phyloP scores from a whole-genome alignment of 1,140 invertebrate species.

The Drosophila parabipectinata region DNA sequence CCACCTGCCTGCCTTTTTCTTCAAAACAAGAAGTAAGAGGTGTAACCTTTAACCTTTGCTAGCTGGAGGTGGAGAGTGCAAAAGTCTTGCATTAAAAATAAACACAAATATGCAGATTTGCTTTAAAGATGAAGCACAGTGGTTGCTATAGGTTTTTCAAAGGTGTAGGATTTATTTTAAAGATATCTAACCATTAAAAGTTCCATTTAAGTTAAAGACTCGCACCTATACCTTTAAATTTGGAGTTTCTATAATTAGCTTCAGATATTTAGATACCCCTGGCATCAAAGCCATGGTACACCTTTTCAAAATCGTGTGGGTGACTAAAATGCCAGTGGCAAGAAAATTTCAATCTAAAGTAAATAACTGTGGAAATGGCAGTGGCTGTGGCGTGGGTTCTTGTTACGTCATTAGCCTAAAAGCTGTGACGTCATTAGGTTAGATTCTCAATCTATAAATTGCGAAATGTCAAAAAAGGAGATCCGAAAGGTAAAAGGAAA shows the following conservation, averaged over 20 bases:
- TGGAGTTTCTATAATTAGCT: conserved; percentile 15
- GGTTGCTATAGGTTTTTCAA: neutral
- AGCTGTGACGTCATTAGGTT: conserved; percentile 36
- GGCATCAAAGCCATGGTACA: conserved; percentile 6
- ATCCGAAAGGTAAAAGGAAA: neutral
- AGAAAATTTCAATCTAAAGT: conserved; percentile 9
- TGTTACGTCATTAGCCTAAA: conserved; percentile 27
- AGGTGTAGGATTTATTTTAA: neutral
- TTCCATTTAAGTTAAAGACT: neutral
- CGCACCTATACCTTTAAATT: neutral
- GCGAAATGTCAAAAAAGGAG: conserved; percentile 2
- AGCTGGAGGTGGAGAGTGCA: conserved; percentile 2
- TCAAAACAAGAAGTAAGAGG: conserved; percentile 25
- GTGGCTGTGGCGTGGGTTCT: conserved; percentile 16
- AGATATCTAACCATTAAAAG: neutral
- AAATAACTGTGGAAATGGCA: neutral
- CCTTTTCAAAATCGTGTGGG: conserved; percentile 20
- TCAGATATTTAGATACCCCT: neutral
- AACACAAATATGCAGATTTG: conserved; percentile 13
- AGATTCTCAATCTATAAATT: conserved; percentile 34
- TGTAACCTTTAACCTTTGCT: conserved; percentile 22
- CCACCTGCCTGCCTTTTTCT: conserved; percentile 13
- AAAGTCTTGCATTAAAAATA: conserved; percentile 2
- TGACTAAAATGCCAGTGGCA: conserved; percentile 19
- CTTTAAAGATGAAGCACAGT: neutral